These are phyloP conservation scores for Amphipyra tragopoginis DNA, from an alignment of 2,888 invertebrate species.

Conservation along the genomic window DNA sequence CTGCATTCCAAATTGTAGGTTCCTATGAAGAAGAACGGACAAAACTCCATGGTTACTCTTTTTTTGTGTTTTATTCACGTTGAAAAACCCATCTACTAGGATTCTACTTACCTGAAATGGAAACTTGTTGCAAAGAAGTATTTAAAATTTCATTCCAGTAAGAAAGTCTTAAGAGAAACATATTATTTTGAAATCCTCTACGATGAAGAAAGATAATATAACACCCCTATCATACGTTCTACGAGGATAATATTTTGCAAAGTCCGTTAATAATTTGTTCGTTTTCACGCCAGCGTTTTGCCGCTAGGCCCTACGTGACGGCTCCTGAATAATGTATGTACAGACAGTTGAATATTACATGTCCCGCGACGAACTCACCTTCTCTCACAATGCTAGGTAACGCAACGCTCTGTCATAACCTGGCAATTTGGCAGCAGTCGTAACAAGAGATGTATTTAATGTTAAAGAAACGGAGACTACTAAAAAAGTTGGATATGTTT, in stretches of 20 bases:
- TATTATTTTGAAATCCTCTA: background rate
- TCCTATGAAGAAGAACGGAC: too few species aligned
- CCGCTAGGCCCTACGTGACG: slow-evolving; percentile 37
- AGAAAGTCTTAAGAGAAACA: slow-evolving; percentile 1
- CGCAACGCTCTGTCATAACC: slow-evolving; percentile 42
- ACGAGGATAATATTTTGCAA: slow-evolving; percentile 49
- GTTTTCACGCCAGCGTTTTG: slow-evolving; percentile 46
- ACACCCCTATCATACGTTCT: slow-evolving; percentile 11
- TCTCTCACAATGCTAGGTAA: slow-evolving; percentile 19
- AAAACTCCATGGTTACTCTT: too few species aligned
- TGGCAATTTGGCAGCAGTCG: slow-evolving; percentile 16
- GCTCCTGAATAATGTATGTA: slow-evolving; percentile 54
- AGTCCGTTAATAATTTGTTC: slow-evolving; percentile 55
- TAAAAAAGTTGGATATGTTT: background rate
- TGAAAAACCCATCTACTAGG: too few species aligned
- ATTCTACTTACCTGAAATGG: too few species aligned
- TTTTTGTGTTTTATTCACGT: too few species aligned
- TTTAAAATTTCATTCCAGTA: too few species aligned
- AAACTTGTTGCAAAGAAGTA: too few species aligned
- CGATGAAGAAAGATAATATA: slow-evolving; percentile 23
- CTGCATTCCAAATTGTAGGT: too few species aligned
- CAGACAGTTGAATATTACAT: slow-evolving; percentile 56
- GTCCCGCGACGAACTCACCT: slow-evolving; percentile 31
- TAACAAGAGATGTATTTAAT: background rate
- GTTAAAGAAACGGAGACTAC: background rate